Base-by-base conservation (phyloP, 2,113 vertebrate genomes). In the Turnix velox region DNA sequence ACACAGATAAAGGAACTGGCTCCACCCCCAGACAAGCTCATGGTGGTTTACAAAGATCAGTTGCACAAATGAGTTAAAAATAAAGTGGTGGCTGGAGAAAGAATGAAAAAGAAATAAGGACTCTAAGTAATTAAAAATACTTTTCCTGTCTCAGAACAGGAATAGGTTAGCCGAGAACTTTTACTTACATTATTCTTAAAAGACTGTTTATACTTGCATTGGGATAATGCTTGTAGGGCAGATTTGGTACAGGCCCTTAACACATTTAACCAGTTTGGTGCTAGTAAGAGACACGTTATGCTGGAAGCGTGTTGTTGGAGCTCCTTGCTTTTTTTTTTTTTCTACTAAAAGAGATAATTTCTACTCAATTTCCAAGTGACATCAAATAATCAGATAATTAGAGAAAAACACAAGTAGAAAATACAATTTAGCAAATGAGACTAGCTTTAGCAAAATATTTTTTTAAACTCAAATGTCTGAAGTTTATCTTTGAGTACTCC, bases 21-120 rank as follows among this genome's bases (percentile, higher is more conserved):
- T 85, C 42, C 42, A 54, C 55, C 33, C 30, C 49, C 57, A n/a
- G 58, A 39, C 10, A n/a, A 81, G 31, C 52, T 87, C 65, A 37
- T 83, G 75, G 69, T 9, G 43, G 30, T 51, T 90, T 92, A 55
- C 27, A 61, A 75, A 88, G 45, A 80, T 71, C 54, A 43, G 12
- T 69, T 84, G 48, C 62, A 92, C 67, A 92, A 87, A 71, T 7
- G 46, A 69, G 39, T 92, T 91, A 89, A 94, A 95, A 93, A 84
- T 57, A 86, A 91, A 92, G 67, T 2, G 1, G 62, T 62, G 81
- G n/a, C 54, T 78, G 67, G 46, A 92, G 62, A 76, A 78, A 33
- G 39, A 51, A 91, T 55, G 54, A 37, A 84, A 79, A 91, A 69
- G n/a, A 57, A 42, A 35, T 18, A 10, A 2, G 33, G 52, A 72